phyloP scores from a whole-genome alignment of 2,113 vertebrate species.

The Platysternon megacephalum region DNA sequence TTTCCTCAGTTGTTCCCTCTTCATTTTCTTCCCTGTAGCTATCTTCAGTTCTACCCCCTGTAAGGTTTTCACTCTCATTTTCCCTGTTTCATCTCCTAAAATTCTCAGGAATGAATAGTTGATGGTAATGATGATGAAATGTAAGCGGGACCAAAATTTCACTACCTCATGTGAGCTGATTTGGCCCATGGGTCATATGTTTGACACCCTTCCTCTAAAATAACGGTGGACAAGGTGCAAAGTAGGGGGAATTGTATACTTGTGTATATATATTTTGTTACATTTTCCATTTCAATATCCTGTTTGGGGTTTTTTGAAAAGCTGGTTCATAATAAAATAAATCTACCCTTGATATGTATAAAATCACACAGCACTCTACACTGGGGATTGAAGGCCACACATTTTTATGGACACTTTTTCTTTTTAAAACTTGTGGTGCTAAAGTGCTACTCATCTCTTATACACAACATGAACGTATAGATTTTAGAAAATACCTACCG shows the following conservation, averaged over 20 bases:
- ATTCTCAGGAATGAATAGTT: neutral
- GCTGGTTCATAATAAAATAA: accelerated
- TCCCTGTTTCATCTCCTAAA: neutral
- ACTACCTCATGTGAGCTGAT: no score
- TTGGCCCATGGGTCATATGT: no score
- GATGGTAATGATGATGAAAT: neutral
- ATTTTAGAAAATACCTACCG: neutral
- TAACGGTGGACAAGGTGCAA: neutral
- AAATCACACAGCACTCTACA: neutral
- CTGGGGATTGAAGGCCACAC: neutral
- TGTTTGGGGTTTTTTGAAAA: neutral
- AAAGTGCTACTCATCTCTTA: neutral
- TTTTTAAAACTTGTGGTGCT: neutral
- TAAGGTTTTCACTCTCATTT: neutral
- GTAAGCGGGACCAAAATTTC: neutral
- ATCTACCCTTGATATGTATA: neutral
- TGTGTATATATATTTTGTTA: neutral
- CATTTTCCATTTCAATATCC: neutral
- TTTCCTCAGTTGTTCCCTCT: neutral
- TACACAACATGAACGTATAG: neutral
- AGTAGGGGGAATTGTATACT: accelerated
- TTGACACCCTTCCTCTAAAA: no score
- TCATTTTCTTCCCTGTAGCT: neutral
- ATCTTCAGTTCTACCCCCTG: neutral
- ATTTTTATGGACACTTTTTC: accelerated